Evolutionary conservation across 2,797 vertebrate genomes (phyloP).

Genomic region (Myotis myotis): DNA sequence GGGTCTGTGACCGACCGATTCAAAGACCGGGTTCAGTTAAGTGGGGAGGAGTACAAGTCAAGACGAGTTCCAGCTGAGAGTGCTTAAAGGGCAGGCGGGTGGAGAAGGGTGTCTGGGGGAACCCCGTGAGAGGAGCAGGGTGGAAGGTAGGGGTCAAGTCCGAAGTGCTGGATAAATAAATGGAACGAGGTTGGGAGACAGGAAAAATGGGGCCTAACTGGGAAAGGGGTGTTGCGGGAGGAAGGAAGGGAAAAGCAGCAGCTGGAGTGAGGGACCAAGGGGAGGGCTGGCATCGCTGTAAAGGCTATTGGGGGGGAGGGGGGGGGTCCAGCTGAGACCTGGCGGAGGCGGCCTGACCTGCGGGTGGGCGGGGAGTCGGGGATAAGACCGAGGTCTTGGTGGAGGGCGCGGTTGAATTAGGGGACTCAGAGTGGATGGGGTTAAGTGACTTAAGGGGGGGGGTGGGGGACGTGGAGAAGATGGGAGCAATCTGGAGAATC

Average conservation of each 20-base stretch:
- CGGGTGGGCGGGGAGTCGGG: too few species aligned
- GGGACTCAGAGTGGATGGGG: background rate
- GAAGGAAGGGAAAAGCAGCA: background rate
- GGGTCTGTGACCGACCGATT: background rate
- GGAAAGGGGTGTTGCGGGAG: background rate
- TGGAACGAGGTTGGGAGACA: background rate
- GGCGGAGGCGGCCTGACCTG: background rate
- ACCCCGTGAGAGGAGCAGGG: background rate
- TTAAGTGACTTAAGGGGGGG: constrained; percentile 3
- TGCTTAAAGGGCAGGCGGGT: background rate
- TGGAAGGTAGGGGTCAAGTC: background rate
- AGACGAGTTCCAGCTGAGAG: background rate
- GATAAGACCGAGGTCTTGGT: background rate
- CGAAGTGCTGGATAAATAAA: constrained; percentile 15
- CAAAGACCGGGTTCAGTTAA: background rate
- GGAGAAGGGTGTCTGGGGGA: background rate
- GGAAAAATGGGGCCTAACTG: background rate
- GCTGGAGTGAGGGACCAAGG: background rate
- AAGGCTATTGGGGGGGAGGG: background rate
- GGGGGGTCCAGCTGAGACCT: background rate
- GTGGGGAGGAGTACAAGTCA: background rate
- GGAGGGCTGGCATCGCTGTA: background rate
- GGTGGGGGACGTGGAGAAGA: background rate
- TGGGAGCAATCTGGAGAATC: background rate
- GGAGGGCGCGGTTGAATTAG: background rate